Percentiles rank a stretch among this genome's conserved stretches.
Evolutionary conservation across 2,888 invertebrate genomes (phyloP).

Genomic region (Taphrorychus bicolor): DNA sequence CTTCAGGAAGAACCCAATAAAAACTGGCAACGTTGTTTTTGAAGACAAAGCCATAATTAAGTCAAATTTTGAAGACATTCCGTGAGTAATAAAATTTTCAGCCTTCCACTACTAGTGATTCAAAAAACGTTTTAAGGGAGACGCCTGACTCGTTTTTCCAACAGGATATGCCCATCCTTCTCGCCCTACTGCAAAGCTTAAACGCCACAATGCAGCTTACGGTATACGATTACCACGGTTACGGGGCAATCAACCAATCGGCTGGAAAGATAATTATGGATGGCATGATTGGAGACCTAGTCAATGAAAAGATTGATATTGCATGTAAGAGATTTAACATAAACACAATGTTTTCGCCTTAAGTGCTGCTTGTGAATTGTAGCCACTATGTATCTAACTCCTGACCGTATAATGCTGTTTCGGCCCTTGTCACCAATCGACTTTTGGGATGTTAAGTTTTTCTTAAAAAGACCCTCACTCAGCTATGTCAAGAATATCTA

Average conservation of each 20-base stretch:
- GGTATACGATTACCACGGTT: slow-evolving; percentile 29
- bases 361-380: not conserved
- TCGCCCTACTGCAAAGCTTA: slow-evolving; percentile 40
- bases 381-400: slow-evolving; percentile 15
- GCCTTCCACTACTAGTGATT: not conserved
- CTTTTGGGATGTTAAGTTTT: slow-evolving; percentile 50
- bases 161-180: slow-evolving; percentile 41
- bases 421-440: slow-evolving; percentile 41
- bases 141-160: slow-evolving; percentile 41
- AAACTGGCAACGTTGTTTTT: slow-evolving; percentile 30
- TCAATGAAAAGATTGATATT: slow-evolving; percentile 40
- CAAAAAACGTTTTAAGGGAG: slow-evolving; percentile 28
- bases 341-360: no score
- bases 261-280: slow-evolving; percentile 41
- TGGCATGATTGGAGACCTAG: slow-evolving; percentile 43
- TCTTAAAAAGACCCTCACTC: slow-evolving; percentile 61
- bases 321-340: slow-evolving; percentile 38
- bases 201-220: slow-evolving; percentile 43
- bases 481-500: slow-evolving; percentile 62
- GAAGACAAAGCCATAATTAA: slow-evolving; percentile 31
- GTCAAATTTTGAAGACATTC: slow-evolving; percentile 38
- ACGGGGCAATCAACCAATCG: slow-evolving; percentile 45
- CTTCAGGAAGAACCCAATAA: slow-evolving; percentile 36
- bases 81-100: slow-evolving; percentile 28
- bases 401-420: slow-evolving; percentile 41